Base-by-base conservation (phyloP, 2,113 vertebrate genomes). In the Rana temporaria region DNA sequence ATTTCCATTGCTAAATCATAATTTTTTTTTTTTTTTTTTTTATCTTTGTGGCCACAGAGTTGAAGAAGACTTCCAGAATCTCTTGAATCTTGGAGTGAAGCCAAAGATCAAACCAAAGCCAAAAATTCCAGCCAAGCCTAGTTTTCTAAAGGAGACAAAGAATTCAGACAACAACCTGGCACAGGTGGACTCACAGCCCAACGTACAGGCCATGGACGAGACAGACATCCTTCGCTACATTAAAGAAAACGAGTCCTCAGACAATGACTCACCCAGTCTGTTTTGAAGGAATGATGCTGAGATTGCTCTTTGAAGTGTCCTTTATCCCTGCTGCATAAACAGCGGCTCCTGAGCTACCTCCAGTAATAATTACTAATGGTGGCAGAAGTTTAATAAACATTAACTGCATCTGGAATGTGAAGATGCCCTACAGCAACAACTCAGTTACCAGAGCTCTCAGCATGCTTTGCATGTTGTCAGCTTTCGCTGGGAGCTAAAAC, bases 171-270 rank as follows among this genome's bases (percentile, higher is more conserved):
- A 71, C 18, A 66, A 62, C 1, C 20, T 14, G 53, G 20, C 72
- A 19, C 32, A 18, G 17, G 18, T 24, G 16, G 19, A 32, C 38
- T 32, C 85, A 0, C 85, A 90, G 81, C 84, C 57, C 0, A 91
- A 76, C 71, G 86, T 91, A 65, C 90, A 95, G 82, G 79, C 79
- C 1, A 96, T 96, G 95, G 90, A 89, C 2, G 93, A 95, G 86
- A 86, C 92, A 79, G 96, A 96, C 79, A 96, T 96, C 87, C 87
- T 96, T 18, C 90, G 90, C 78, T 96, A 96, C 60, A 96, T 96
- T 87, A 90, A 87, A 85, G 94, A 96, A 85, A 95, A 96, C 0
- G 92, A 94, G 63, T 57, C 87, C 0, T 38, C 88, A 7, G 24
- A 42, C 84, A 87, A 72, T 65, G 79, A 92, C 22, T 81, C 93